Evolutionary conservation across 2,888 invertebrate genomes (phyloP), one percentile per base, ranked within the genome.

Genomic region (Drosophila engyochracea): DNA sequence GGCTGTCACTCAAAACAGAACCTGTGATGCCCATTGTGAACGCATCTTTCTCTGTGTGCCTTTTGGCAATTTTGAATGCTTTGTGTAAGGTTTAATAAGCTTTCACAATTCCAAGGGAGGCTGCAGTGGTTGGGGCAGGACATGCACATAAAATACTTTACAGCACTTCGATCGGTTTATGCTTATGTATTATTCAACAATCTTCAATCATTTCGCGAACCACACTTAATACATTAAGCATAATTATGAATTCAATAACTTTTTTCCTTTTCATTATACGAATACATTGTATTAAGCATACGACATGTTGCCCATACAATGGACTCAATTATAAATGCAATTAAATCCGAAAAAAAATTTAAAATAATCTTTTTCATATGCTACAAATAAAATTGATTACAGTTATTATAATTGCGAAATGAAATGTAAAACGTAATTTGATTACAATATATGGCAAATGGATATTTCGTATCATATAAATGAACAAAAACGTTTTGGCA

Each of bases 301-400:
- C 77, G 76, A 73, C 61, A 31, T 53, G 47, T 69, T 74, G 68
- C 25, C 25, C 41, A 52, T 47, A 69, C 61, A 73, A 80, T 79
- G 53, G 59, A 33, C 44, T 28, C 76, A 85, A 89, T 86, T 83
- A 82, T 80, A 75, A 76, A 37, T 73, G 68, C 80, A 79, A 89
- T 89, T 89, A 78, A 75, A 73, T 58, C 62, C 22, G 19, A 47
- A 30, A 37, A 35, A 35, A 35, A 39, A 53, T 66, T 49, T 62
- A 63, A 62, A 70, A 52, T 22, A 16, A 47, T 22, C 14, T 14
- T 47, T 54, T 69, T 74, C 55, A 51, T 31, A 41, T 59, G 70
- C 70, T 75, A 57, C 65, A 79, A 25, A 82, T 76, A 71, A 69
- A 83, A 80, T 78, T 84, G 74, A 84, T 86, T 83, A 66, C 62